phyloP scores from a whole-genome alignment of 2,113 vertebrate species.

The Zosterops japonicus region DNA sequence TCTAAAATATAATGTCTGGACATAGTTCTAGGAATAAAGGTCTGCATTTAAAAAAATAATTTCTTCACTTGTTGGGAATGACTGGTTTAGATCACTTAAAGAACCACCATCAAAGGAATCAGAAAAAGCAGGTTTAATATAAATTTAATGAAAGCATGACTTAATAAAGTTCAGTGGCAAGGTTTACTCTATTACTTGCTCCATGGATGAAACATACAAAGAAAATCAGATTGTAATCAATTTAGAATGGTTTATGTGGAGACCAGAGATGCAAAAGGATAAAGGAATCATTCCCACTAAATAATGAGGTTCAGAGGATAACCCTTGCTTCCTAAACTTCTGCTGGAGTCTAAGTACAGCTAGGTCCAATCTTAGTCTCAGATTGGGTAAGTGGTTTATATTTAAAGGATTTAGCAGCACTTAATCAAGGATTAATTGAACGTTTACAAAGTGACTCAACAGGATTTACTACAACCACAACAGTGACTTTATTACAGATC shows the following conservation, averaged over 20 bases:
- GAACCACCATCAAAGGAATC: background rate
- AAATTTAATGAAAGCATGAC: background rate
- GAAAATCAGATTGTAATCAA: background rate
- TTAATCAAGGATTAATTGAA: background rate
- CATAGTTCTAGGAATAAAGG: background rate
- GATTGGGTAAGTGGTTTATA: background rate
- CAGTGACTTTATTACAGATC: background rate
- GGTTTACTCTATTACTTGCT: background rate
- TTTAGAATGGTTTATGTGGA: background rate
- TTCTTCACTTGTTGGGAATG: background rate
- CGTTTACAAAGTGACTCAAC: background rate
- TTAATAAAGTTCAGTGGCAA: background rate
- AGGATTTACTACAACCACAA: background rate
- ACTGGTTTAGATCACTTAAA: background rate
- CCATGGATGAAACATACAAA: background rate
- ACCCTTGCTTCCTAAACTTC: background rate
- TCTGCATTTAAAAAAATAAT: background rate
- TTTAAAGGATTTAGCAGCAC: background rate
- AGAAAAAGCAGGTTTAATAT: background rate
- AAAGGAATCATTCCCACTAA: background rate
- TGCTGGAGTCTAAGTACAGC: background rate
- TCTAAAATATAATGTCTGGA: background rate
- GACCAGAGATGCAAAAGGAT: background rate
- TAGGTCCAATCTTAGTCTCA: background rate
- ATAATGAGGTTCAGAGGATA: background rate